Evolutionary conservation across 2,113 vertebrate genomes (phyloP), one percentile per base, ranked within the genome.

Genomic region (Smithornis capensis): DNA sequence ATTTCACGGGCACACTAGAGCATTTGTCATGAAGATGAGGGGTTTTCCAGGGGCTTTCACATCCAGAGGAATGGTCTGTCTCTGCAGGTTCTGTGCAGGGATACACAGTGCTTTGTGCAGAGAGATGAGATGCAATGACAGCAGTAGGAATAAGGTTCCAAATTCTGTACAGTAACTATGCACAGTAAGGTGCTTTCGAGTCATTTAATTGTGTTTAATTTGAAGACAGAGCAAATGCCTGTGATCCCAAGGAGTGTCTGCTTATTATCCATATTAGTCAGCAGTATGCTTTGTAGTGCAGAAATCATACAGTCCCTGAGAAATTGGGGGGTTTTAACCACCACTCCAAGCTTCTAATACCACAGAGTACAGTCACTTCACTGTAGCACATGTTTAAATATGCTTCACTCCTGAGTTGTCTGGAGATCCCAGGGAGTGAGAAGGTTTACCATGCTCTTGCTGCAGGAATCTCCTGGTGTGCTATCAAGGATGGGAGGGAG

Each of bases 121-220:
- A 57, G 81, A 82, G 37, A 7, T 55, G 67, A 56, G 77, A 5
- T 67, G 80, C 38, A 29, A 15, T 31, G 52, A 42, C 42, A 67
- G 33, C 33, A n/a, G 18, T 7, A 23, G 28, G 31, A 49, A 45
- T 3, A 55, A 33, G 52, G 38, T 67, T 70, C 29, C 38, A 13
- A 33, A 29, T 69, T 71, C 29, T 52, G 6, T 40, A 28, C 38
- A 31, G 0, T 12, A 65, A 17, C 65, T 68, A 0, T 62, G 65
- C 60, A n/a, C 79, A 59, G 29, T 29, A 19, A 69, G 65, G 37
- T 93, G 85, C 44, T 56, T 93, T 83, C n/a, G 80, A 81, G 82
- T 68, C 44, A 8, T 90, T 74, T 50, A 40, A 22, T 35, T 74
- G 45, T 49, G 52, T 62, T 89, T 75, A 76, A 62, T 92, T 65